These are phyloP conservation scores for Osmoderma eremita DNA, from an alignment of 2,888 invertebrate genomes.

Conservation along the genomic window DNA sequence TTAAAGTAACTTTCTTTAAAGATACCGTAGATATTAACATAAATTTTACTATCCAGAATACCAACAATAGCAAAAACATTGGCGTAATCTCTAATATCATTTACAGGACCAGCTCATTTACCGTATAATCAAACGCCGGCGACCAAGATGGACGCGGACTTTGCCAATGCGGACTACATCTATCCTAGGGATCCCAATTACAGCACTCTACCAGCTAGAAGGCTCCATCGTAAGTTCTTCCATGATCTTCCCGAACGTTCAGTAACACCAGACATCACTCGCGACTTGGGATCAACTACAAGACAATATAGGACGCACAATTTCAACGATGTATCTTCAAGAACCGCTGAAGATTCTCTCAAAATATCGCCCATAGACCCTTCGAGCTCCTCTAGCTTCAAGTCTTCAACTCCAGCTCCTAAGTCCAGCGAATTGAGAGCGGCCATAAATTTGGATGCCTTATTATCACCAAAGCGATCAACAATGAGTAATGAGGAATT, in stretches of 20 bases:
- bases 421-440: slow-evolving; percentile 62
- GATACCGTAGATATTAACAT: slow-evolving; percentile 3
- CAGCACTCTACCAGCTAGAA: slow-evolving; percentile 64
- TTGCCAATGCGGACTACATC: slow-evolving; percentile 10
- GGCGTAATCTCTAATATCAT: not conserved
- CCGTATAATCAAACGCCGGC: slow-evolving; percentile 52
- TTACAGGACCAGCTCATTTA: slow-evolving; percentile 61
- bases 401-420: slow-evolving; percentile 74
- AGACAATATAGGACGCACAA: slow-evolving; percentile 7
- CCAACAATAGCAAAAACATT: too few relatives aligned
- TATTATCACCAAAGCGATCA: slow-evolving; percentile 75
- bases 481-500: slow-evolving; percentile 83
- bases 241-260: slow-evolving; percentile 62
- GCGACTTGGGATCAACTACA: slow-evolving; percentile 59
- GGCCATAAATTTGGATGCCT: slow-evolving; percentile 65
- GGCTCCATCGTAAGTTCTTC: slow-evolving; percentile 60
- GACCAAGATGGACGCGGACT: slow-evolving; percentile 43
- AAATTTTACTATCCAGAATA: not conserved
- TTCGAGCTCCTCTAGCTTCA: slow-evolving; percentile 68
- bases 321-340: slow-evolving; percentile 15
- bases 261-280: slow-evolving; percentile 67
- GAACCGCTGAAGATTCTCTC: slow-evolving; percentile 60
- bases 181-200: slow-evolving; percentile 53
- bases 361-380: slow-evolving; percentile 77
- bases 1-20: too few relatives aligned